Percentiles rank a stretch among this genome's conserved stretches.
Conservation (phyloP, 2,888 invertebrate genomes). For the Bembecia ichneumoniformis region DNA sequence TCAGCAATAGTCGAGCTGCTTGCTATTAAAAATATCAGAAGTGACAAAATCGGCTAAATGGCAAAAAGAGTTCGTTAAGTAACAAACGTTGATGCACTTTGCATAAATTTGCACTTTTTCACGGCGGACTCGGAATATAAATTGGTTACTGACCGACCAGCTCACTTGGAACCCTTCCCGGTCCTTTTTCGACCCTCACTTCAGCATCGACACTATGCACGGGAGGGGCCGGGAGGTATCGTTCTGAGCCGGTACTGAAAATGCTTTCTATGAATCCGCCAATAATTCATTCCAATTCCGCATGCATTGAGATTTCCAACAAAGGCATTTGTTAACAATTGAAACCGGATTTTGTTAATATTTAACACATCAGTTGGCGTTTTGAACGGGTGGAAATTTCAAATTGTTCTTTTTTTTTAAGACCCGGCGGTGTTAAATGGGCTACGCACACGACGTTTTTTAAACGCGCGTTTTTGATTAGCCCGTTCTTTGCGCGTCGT, state of each 20-base stretch:
- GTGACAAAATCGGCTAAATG: not conserved
- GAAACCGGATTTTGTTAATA: constrained; percentile 16
- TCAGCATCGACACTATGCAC: too few species aligned
- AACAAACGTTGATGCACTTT: constrained; percentile 28
- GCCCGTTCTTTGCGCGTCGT: too few species aligned
- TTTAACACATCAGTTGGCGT: not conserved
- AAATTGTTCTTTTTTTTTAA: too few species aligned
- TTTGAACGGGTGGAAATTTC: too few species aligned
- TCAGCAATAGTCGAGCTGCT: not conserved
- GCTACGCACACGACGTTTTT: too few species aligned
- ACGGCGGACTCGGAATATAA: constrained; percentile 22
- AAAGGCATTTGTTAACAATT: constrained; percentile 1
- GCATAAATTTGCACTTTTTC: constrained; percentile 41
- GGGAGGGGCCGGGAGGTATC: not conserved
- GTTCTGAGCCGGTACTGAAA: constrained; percentile 3
- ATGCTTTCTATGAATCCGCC: constrained; percentile 11
- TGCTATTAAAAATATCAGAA: not conserved
- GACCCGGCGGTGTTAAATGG: too few species aligned
- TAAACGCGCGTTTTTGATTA: too few species aligned
- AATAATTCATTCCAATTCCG: constrained; percentile 18
- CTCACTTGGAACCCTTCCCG: constrained; percentile 1
- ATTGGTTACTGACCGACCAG: constrained; percentile 19
- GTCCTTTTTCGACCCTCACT: too few species aligned
- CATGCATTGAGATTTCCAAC: constrained; percentile 9
- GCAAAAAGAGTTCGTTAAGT: not conserved